These are phyloP conservation scores for Gambelia wislizenii DNA, from an alignment of 2,797 vertebrate species.

Conservation along the genomic window DNA sequence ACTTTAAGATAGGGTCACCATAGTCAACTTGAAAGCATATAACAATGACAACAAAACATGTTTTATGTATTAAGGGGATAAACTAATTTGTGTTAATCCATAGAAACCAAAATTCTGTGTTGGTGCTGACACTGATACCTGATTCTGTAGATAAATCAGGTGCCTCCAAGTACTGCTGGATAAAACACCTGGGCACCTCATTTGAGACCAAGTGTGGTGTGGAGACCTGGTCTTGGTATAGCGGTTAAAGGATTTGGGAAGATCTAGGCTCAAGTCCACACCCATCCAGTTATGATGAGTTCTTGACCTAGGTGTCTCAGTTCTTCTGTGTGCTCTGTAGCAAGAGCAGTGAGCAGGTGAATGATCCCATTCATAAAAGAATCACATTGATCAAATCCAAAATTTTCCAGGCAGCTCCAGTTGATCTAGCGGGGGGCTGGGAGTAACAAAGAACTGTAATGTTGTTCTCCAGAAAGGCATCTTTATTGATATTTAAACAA, in stretches of 20 bases:
- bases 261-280: neutral
- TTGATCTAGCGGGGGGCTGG: neutral
- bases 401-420: neutral
- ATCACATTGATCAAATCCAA: neutral
- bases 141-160: neutral
- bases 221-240: too few relatives aligned
- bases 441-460: neutral
- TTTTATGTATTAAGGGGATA: neutral
- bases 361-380: neutral
- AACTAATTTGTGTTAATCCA: neutral
- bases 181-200: neutral
- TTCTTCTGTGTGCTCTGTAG: neutral
- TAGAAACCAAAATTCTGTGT: neutral
- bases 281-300: neutral
- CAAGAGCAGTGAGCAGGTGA: neutral
- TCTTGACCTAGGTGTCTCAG: too few relatives aligned
- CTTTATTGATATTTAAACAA: neutral
- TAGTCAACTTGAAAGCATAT: too few relatives aligned
- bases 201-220: neutral
- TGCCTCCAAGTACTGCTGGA: neutral
- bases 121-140: too few relatives aligned
- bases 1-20: too few relatives aligned
- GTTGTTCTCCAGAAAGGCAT: neutral
- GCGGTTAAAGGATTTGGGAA: too few relatives aligned
- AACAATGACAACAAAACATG: neutral